Base-by-base conservation (phyloP, 2,113 vertebrate species). In the Rana temporaria region DNA sequence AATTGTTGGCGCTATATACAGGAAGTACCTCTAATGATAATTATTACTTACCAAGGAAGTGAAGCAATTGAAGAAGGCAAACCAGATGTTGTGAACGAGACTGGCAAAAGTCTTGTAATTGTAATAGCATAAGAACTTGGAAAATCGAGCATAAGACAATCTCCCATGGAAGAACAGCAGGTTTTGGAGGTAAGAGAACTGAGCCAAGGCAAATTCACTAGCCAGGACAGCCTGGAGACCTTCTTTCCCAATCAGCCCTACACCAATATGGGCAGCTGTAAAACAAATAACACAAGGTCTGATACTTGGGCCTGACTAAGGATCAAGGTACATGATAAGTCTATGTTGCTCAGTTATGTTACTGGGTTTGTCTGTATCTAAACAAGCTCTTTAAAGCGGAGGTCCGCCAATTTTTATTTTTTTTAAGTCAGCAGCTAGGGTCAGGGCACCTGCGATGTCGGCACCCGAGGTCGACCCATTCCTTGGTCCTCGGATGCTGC, bases 181-280 rank as follows among this genome's bases (percentile, higher is more conserved):
- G 24, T 85, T 90, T 78, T 90, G 89, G 71, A 95, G 88, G 63
- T 91, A 95, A 32, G 88, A 85, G 84, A 95, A 95, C 83, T 92
- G 92, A 22, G 90, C 90, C 81, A 95, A 60, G 0, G 92, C 88
- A 78, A 89, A 94, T 84, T 95, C 94, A 38, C 93, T 91, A 2
- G 90, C 93, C 84, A 93, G 93, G 62, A 93, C 93, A 0, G 94
- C 94, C 79, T 95, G 94, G 64, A 91, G 85, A 48, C 93, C 94
- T 64, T 95, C 94, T 57, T 94, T 84, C 12, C 94, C 94, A 0
- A 73, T 87, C 63, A 95, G 34, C 14, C 94, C 94, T 34, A 95
- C 92, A 2, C 94, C 93, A 17, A 95, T 81, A 66, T 95, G 94
- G 76, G 94, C 93, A 32, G 90, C 94, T 92, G 57, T 42, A 20